Evolutionary conservation across 1,140 invertebrate genomes (phyloP), one percentile per base, ranked within the genome.

Genomic region (Coboldia fuscipes): DNA sequence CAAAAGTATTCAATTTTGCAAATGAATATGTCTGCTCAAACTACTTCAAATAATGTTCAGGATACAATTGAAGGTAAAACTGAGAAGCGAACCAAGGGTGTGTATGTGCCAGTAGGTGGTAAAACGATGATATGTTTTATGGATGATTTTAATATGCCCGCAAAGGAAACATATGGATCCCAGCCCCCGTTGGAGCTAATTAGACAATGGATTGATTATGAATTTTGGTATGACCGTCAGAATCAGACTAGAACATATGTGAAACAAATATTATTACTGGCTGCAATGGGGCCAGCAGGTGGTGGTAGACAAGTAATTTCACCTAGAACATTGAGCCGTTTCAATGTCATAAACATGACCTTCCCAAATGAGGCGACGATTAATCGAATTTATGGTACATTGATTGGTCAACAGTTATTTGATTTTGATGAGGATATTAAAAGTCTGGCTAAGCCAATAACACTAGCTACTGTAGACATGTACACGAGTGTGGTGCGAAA

Each of bases 91-190:
- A 83, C 76, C 0, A 88, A 84, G 53, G 75, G 72, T 3, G 66
- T 77, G 32, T 84, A 72, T 52, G 66, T 77, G 1, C 82, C 82
- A 0, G 51, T 66, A 15, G 74, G 69, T 41, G 72, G 65, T 21
- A 86, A 84, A 60, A 75, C 59, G 41, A 67, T 88, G 61, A 66
- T 88, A 30, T 69, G 71, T 2, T 85, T 84, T 48, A 71, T 88
- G 65, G 83, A 90, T 51, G 81, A 89, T 50, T 73, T 88, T 41
- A 88, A 88, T 52, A 85, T 86, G 77, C 82, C 82, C 1, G 72
- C 71, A n/a, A 80, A 81, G 41, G 83, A 88, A 41, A 67, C 62
- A 6, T 88, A 80, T 50, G 82, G 81, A 0, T 80, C 80, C 0
- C 82, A 86, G 47, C 80, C 82, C 10, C 78, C 83, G 3, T 50